Evolutionary conservation across 1,140 invertebrate species (phyloP).

Genomic region (Asobara japonica): DNA sequence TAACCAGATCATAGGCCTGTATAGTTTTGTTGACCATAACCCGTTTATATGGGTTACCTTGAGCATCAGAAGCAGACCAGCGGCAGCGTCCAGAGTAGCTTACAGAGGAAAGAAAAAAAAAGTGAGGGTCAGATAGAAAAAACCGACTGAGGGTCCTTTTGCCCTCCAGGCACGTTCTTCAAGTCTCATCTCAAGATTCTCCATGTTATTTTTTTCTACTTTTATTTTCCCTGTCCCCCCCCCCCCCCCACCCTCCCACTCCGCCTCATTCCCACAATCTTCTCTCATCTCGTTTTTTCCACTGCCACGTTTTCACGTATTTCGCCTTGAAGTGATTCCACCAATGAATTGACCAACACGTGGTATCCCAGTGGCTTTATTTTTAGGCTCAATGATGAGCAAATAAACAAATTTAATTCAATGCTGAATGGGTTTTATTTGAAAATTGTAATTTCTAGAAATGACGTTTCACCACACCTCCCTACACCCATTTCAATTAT

Average conservation of each 20-base stretch:
- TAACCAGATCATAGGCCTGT: constrained; percentile 9
- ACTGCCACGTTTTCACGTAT: background rate
- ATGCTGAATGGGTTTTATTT: background rate
- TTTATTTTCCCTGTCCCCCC: background rate
- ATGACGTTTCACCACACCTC: background rate
- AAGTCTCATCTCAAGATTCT: constrained; percentile 7
- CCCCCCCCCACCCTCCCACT: background rate
- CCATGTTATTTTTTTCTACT: constrained; percentile 8
- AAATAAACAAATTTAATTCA: background rate
- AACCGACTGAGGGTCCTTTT: constrained; percentile 13
- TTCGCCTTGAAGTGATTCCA: background rate
- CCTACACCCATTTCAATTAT: constrained; percentile 40
- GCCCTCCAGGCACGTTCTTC: constrained; percentile 27
- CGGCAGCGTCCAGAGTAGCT: constrained; percentile 1
- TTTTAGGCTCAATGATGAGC: background rate
- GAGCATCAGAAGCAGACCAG: constrained; percentile 2
- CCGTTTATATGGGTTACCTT: constrained; percentile 28
- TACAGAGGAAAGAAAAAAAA: background rate
- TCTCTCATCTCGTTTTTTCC: background rate
- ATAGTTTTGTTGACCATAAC: constrained; percentile 17
- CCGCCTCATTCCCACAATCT: background rate
- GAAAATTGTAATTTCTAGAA: background rate
- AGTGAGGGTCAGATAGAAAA: constrained; percentile 23
- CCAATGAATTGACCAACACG: constrained; percentile 1
- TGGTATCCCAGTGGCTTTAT: background rate